Evolutionary conservation across 2,888 invertebrate genomes (phyloP), one percentile per base, ranked within the genome.

Genomic region (Heteromyza rotundicornis): DNA sequence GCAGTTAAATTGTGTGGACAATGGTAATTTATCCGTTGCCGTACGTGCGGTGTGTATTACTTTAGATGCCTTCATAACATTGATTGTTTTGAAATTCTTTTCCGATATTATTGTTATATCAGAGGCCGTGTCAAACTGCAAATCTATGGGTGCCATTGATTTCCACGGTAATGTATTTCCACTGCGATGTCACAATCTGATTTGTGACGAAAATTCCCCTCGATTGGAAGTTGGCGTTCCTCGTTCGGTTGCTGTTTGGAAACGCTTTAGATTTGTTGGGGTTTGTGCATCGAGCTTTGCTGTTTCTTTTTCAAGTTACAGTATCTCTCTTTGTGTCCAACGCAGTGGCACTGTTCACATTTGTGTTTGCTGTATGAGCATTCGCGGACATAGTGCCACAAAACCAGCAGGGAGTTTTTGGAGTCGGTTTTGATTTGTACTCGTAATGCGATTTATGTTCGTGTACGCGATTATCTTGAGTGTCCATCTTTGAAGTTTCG

Each of bases 401-500:
- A 27, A 53, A 62, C 66, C 68, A 67, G 35, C 67, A 68, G 27
- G 65, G 63, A 12, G 54, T 57, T 23, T 63, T 70, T 8, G 66
- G 68, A n/a, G n/a, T n/a, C 24, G 49, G 24, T 51, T 66, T 66
- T 10, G 49, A 44, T 36, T 54, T 59, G 12, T 59, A 52, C 27
- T 27, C n/a, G n/a, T n/a, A n/a, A n/a, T n/a, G n/a, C n/a, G n/a
- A n/a, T n/a, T n/a, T n/a, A n/a, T n/a, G n/a, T n/a, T n/a, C n/a
- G n/a, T n/a, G n/a, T n/a, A n/a, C n/a, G n/a, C 51, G 7, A 2
- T 14, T 32, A 12, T 8, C 32, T 32, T 32, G 12, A 32, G 7
- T 12, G 7, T 32, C 32, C 12, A 32, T 8, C 12, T 32, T 32
- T 12, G 32, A 12, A 32, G 5, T 66, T 59, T 65, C 64, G 35